These are phyloP conservation scores for Hycleus phaleratus DNA, from an alignment of 1,140 invertebrate species.

Conservation along the genomic window DNA sequence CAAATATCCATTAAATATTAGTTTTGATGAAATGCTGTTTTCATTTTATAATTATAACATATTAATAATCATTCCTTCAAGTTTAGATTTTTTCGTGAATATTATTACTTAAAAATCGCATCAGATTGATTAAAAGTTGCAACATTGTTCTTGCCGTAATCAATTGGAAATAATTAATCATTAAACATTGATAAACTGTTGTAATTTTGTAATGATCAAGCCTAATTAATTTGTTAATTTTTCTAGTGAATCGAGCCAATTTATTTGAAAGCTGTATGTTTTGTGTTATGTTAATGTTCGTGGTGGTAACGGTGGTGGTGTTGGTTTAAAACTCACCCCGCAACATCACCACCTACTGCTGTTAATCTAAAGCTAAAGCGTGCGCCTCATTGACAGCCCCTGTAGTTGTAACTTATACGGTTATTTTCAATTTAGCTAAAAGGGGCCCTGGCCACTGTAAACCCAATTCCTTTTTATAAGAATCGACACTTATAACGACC, in stretches of 20 bases:
- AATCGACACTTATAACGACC: conserved; percentile 38
- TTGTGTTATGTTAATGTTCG: conserved; percentile 20
- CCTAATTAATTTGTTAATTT: no score
- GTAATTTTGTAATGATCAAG: no score
- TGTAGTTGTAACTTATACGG: conserved; percentile 29
- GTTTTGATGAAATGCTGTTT: no score
- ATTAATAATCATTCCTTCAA: no score
- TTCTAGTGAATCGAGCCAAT: conserved; percentile 31
- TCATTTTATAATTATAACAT: no score
- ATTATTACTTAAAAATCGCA: no score
- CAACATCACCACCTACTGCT: neutral
- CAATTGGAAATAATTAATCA: no score
- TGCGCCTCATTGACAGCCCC: conserved; percentile 34
- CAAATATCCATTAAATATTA: no score
- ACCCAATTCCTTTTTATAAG: conserved; percentile 31
- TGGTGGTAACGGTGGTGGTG: conserved; percentile 12
- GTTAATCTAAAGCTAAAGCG: neutral
- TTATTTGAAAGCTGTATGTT: conserved; percentile 29
- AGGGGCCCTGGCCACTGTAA: conserved; percentile 36
- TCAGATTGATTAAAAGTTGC: no score
- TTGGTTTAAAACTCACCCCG: neutral
- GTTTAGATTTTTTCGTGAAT: no score
- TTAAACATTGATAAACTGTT: no score
- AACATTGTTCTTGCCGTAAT: no score
- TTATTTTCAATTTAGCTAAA: conserved; percentile 40